These are phyloP conservation scores for Puntigrus tetrazona DNA, from an alignment of 2,113 vertebrate species.

Conservation along the genomic window DNA sequence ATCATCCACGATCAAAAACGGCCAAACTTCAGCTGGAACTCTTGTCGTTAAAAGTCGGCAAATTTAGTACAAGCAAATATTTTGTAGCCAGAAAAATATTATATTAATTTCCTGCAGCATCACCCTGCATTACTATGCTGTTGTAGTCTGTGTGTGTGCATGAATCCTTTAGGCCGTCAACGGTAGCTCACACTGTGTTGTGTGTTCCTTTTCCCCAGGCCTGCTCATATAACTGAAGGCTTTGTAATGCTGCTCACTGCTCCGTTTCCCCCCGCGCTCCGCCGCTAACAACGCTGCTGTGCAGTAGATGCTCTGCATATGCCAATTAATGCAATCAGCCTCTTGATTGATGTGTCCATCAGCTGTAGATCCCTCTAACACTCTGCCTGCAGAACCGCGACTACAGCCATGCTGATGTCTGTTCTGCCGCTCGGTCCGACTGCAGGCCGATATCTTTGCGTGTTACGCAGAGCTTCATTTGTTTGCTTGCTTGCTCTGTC, in stretches of 20 bases:
- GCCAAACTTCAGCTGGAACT: not conserved
- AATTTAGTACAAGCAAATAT: no score
- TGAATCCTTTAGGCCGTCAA: slow-evolving; percentile 1
- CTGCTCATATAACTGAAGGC: slow-evolving; percentile 33
- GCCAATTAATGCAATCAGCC: slow-evolving; percentile 31
- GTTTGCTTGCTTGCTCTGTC: slow-evolving; percentile 4
- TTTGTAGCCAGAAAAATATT: not conserved
- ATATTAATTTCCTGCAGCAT: not conserved
- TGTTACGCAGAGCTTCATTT: not conserved
- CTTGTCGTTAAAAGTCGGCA: not conserved
- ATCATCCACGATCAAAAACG: no score
- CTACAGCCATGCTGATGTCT: not conserved
- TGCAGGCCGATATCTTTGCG: not conserved
- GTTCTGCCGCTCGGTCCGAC: not conserved
- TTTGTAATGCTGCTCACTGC: not conserved
- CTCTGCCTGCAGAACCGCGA: not conserved
- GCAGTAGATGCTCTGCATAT: slow-evolving; percentile 27
- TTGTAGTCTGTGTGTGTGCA: not conserved
- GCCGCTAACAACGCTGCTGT: slow-evolving; percentile 9
- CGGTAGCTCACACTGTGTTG: slow-evolving; percentile 21
- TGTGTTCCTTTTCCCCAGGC: slow-evolving; percentile 16
- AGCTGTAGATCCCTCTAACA: not conserved
- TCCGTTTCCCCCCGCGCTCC: slow-evolving; percentile 16
- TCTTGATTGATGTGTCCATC: slow-evolving; percentile 19
- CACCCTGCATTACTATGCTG: not conserved